Percentiles rank a stretch among this genome's conserved stretches.
Evolutionary conservation across 2,113 vertebrate species (phyloP).

Genomic region (Chamaetylas fuelleborni): DNA sequence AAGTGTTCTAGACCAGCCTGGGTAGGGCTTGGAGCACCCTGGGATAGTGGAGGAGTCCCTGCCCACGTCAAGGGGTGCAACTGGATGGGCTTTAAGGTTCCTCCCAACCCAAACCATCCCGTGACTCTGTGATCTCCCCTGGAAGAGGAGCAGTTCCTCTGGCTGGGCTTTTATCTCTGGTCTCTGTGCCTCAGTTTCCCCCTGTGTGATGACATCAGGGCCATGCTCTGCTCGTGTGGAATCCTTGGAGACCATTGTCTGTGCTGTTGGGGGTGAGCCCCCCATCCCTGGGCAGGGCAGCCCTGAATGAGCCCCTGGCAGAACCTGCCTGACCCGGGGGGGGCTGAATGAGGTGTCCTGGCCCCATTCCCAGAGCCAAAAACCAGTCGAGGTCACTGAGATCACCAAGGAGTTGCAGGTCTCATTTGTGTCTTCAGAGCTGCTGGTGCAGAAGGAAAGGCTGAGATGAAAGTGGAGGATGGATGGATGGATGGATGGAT

Average conservation of each 20-base stretch:
- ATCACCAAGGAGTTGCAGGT: background rate
- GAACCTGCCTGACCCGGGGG: accelerated
- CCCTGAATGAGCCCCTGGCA: background rate
- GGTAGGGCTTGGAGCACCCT: accelerated
- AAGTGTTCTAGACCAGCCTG: background rate
- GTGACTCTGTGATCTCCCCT: background rate
- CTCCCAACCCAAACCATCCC: background rate
- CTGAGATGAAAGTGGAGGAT: background rate
- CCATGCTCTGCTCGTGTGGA: accelerated
- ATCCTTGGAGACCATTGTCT: background rate
- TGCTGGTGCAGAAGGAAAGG: background rate
- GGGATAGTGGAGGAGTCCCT: background rate
- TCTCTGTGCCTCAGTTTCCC: background rate
- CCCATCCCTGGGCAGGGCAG: background rate
- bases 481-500: background rate
- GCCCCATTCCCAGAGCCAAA: background rate
- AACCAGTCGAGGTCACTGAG: background rate
- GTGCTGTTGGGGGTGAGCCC: background rate
- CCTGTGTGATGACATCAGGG: background rate
- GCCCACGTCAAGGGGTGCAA: accelerated
- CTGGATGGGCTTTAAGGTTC: background rate
- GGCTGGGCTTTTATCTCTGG: background rate
- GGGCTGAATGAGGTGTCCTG: background rate
- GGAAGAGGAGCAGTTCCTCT: background rate
- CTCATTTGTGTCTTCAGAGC: background rate